phyloP scores from a whole-genome alignment of 2,113 vertebrate species.

The Pelusios castaneus region DNA sequence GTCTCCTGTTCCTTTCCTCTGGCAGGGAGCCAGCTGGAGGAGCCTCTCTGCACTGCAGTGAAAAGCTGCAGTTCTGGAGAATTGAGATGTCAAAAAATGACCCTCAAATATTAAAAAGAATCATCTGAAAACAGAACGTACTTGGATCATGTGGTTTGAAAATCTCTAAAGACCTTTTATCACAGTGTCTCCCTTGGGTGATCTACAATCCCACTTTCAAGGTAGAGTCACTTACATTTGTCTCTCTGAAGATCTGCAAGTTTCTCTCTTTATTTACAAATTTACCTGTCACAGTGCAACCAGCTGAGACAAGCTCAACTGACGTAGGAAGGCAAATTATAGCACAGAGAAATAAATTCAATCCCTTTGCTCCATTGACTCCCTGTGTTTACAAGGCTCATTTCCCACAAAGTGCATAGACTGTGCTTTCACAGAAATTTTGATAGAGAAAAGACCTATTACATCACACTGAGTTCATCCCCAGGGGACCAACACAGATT shows the following conservation, averaged over 20 bases:
- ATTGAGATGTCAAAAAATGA: constrained; percentile 25
- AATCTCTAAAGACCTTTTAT: background rate
- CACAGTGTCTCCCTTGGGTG: background rate
- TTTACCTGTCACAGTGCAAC: background rate
- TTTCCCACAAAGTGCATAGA: background rate
- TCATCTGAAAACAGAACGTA: constrained; percentile 10
- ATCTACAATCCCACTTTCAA: background rate
- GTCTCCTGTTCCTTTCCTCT: constrained; percentile 9
- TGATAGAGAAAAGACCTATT: background rate
- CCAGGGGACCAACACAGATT: background rate
- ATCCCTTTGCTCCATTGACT: background rate
- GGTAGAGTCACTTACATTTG: background rate
- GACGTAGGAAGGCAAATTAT: background rate
- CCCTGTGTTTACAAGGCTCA: background rate
- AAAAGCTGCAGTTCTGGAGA: constrained; percentile 65
- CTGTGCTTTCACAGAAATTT: background rate
- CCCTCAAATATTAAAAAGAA: background rate
- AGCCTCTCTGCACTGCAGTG: constrained; percentile 72
- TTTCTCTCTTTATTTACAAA: background rate
- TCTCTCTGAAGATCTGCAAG: background rate
- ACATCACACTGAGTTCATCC: background rate
- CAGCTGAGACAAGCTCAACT: background rate
- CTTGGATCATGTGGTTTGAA: background rate
- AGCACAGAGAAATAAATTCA: background rate
- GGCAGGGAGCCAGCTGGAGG: constrained; percentile 58